Evolutionary conservation across 2,113 vertebrate species (phyloP), one percentile per base, ranked within the genome.

Genomic region (Hippolais icterina): DNA sequence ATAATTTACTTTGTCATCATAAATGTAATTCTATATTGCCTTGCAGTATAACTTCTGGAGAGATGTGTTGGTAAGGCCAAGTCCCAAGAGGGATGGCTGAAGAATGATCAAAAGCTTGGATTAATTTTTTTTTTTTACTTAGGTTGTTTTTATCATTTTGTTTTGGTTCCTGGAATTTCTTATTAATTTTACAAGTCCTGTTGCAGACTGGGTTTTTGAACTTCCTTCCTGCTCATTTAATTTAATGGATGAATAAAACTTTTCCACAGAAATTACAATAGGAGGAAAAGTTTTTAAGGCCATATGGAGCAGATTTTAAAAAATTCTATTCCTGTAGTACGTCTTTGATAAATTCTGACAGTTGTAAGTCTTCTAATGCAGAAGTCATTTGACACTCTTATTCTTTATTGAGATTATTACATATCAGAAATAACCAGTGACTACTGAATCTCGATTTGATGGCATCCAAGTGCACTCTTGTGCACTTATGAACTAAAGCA

Each of bases 1-100:
- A 96, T 97, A 94, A 96, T 97, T 97, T 96, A 97, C 95, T 94
- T 91, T 96, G 91, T 91, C 87, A 87, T 96, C 57, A 72, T 80
- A 87, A 97, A 93, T 77, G 61, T 75, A 89, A 69, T 79, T 35
- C 49, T 84, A 5, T 68, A 75, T 84, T 94, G 91, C 89, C 87
- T 96, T 86, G 52, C 72, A 94, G 78, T 87, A 61, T 56, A 91
- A 95, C 70, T 87, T 61, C 78, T 93, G 31, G 33, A 93, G 49
- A 94, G 63, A 84, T 76, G 41, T 72, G 53, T 94, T 94, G 50
- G 46, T 93, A 79, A 87, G 91, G 70, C 50, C 87, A 77, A 74
- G 23, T 91, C 95, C 37, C 93, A 80, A 79, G 87, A 77, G 94
- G 12, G 2, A 53, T 76, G 59, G 42, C 27, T 95, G 70, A 92